Conservation (phyloP, 2,888 invertebrate genomes). For the Parnassius mnemosyne region DNA sequence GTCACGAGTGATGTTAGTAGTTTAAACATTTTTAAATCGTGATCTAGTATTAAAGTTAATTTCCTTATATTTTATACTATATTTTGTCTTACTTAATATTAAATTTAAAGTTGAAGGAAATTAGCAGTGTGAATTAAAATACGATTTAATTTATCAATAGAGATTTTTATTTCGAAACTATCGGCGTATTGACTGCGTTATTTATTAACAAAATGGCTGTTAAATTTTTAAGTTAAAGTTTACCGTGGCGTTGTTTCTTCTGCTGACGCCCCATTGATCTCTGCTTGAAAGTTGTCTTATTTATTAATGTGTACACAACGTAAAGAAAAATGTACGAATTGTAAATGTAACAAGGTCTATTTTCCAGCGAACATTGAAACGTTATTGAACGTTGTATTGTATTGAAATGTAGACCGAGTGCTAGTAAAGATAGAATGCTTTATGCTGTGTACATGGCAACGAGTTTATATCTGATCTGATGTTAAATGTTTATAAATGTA, state of each 20-base stretch:
- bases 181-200: constrained; percentile 33
- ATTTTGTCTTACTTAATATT: no score
- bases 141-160: no score
- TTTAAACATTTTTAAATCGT: constrained; percentile 17
- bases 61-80: constrained; percentile 5
- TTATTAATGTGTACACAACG: constrained; percentile 23
- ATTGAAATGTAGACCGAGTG: constrained; percentile 22
- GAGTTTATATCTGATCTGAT: constrained; percentile 43
- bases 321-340: neutral
- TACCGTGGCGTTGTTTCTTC: constrained; percentile 27
- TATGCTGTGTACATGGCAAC: constrained; percentile 32
- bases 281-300: constrained; percentile 29
- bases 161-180: constrained; percentile 7
- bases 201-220: constrained; percentile 40
- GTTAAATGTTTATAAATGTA: constrained; percentile 40
- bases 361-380: neutral
- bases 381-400: constrained; percentile 5
- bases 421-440: constrained; percentile 20
- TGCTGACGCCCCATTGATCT: constrained; percentile 34
- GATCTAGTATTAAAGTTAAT: constrained; percentile 20
- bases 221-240: constrained; percentile 35
- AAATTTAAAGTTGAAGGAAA: no score
- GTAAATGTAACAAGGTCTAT: neutral
- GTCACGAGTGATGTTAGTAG: constrained; percentile 1
- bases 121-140: no score